Evolutionary conservation across 2,113 vertebrate genomes (phyloP).

Genomic region (Pseudorectes ferrugineus): DNA sequence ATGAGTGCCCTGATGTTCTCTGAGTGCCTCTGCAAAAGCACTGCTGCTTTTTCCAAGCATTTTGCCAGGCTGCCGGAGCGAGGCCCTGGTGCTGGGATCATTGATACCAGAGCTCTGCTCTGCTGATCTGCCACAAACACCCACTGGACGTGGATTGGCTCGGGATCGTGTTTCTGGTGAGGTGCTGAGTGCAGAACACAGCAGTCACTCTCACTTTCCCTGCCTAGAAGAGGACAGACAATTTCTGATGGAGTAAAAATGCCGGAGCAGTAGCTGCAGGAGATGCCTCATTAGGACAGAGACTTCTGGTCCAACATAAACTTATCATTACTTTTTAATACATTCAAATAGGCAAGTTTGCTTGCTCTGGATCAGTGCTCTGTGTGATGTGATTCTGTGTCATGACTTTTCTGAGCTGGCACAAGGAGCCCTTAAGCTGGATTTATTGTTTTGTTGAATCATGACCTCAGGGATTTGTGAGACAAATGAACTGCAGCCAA

Average conservation of each 20-base stretch:
- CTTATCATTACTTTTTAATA: background rate
- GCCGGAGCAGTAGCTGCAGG: background rate
- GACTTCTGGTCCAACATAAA: background rate
- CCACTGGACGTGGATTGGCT: background rate
- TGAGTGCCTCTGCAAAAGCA: background rate
- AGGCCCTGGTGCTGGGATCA: background rate
- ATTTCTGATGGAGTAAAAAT: background rate
- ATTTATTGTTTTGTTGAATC: constrained; percentile 47
- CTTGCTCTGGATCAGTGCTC: background rate
- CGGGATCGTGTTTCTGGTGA: fast-evolving
- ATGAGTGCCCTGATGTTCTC: background rate
- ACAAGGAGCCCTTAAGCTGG: constrained; percentile 34
- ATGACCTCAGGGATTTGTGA: constrained; percentile 13
- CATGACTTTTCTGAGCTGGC: background rate
- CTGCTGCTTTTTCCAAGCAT: background rate
- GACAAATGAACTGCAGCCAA: constrained; percentile 16
- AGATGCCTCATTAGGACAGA: background rate
- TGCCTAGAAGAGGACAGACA: background rate
- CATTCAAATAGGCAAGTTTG: background rate
- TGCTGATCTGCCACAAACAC: background rate
- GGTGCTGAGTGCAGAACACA: background rate
- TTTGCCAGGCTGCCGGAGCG: background rate
- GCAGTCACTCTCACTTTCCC: background rate
- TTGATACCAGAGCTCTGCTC: background rate
- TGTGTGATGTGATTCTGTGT: background rate